A percentile compares a stretch with the other conserved stretches of the same genome.
phyloP scores from a whole-genome alignment of 1,140 invertebrate genomes.

The Macrobrachium nipponense region DNA sequence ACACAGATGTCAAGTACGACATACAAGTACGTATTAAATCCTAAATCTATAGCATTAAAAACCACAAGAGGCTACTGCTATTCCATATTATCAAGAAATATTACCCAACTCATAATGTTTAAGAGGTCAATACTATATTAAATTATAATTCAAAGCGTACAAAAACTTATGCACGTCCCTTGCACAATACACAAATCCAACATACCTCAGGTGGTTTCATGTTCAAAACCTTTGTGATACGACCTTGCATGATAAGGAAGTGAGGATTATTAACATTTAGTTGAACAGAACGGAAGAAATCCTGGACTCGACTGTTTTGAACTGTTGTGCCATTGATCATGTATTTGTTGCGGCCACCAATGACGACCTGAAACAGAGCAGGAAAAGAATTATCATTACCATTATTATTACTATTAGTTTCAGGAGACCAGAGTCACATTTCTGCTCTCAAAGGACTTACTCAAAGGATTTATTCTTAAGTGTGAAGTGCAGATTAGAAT shows the following conservation, averaged over 20 bases:
- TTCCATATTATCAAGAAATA: too few species aligned
- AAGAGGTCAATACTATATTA: too few species aligned
- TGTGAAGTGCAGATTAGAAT: too few species aligned
- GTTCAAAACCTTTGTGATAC: slow-evolving; percentile 98
- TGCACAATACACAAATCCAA: background rate
- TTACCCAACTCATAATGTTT: too few species aligned
- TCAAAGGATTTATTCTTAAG: too few species aligned
- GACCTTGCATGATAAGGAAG: slow-evolving; percentile 99
- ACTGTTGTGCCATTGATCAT: slow-evolving; percentile 94
- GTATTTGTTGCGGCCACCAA: slow-evolving; percentile 86
- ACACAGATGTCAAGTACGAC: too few species aligned
- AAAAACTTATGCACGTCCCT: too few species aligned
- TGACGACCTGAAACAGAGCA: slow-evolving; percentile 71
- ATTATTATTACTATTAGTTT: background rate
- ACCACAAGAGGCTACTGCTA: too few species aligned
- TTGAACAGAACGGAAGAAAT: slow-evolving; percentile 96
- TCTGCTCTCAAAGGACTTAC: too few species aligned
- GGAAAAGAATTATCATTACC: slow-evolving; percentile 28
- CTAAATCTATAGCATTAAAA: too few species aligned
- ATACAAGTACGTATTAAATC: too few species aligned
- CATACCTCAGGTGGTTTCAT: slow-evolving; percentile 96
- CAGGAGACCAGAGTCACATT: background rate
- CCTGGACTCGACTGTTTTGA: slow-evolving; percentile 88
- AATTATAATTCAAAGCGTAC: too few species aligned
- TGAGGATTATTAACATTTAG: slow-evolving; percentile 99